Evolutionary conservation across 1,140 invertebrate genomes (phyloP).

Genomic region (Lepidurus couesii): DNA sequence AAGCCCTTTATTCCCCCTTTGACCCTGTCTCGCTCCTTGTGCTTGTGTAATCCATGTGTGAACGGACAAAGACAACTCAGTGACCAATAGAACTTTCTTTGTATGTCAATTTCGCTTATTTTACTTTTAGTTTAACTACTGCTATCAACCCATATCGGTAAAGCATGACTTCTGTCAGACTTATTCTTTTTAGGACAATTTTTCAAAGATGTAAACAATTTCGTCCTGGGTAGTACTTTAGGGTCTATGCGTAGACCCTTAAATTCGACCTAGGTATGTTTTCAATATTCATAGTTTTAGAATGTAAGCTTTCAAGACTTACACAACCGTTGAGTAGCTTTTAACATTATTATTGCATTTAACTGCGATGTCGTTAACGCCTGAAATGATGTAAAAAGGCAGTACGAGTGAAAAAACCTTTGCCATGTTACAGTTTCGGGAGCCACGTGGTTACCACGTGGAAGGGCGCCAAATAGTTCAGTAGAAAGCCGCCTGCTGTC

Average conservation of each 20-base stretch:
- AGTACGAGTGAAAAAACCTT: too few relatives aligned
- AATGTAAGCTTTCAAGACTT: not conserved
- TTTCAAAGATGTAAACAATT: too few relatives aligned
- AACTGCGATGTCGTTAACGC: too few relatives aligned
- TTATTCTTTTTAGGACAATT: too few relatives aligned
- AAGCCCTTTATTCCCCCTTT: not conserved
- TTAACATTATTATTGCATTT: too few relatives aligned
- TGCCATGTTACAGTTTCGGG: too few relatives aligned
- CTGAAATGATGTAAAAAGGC: too few relatives aligned
- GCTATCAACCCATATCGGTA: not conserved
- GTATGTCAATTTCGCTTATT: not conserved
- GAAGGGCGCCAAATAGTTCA: too few relatives aligned
- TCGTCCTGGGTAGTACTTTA: not conserved
- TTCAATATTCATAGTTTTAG: not conserved
- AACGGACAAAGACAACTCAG: constrained; percentile 21
- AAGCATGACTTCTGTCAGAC: too few relatives aligned
- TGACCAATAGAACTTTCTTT: constrained; percentile 22
- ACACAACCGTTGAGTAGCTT: too few relatives aligned
- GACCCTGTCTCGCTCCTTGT: constrained; percentile 1
- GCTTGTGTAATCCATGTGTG: constrained; percentile 17
- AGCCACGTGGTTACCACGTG: too few relatives aligned
- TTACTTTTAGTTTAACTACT: not conserved
- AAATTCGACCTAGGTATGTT: not conserved
- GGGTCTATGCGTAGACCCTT: not conserved
- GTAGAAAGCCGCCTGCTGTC: too few relatives aligned